Base-by-base conservation (phyloP, 2,888 invertebrate species). In the Galerucella calmariensis region DNA sequence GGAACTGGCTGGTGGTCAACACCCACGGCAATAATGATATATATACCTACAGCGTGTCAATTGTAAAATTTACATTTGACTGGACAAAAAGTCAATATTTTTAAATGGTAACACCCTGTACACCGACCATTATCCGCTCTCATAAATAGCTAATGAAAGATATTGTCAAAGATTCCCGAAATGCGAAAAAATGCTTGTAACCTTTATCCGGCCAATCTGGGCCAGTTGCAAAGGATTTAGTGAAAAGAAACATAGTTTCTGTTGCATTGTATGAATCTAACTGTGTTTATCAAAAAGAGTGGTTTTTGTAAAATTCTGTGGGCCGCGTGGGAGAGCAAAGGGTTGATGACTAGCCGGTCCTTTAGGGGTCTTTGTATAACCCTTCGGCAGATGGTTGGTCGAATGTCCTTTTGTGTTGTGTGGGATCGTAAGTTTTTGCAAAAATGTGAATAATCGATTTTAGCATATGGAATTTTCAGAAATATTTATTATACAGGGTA, bases 271-370 rank as follows among this genome's bases (percentile, higher is more conserved):
- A 41, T 41, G 35, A 1, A 41, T 41, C 8, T 41, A 46, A 44
- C 24, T 20, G 58, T 75, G 75, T 77, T 75, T 77, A 74, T 75
- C 67, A 72, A 56, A 76, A 74, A 71, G 65, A 72, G 16, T 53
- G 67, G 72, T 70, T 78, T 78, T 76, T 72, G 75, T 73, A 69
- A 73, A 76, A 73, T 69, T 75, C 65, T 67, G 75, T 67, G 75
- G 73, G 44, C 66, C 73, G 58, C 76, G 75, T 78, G 76, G 76
- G 78, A 78, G 76, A 69, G 66, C 63, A 77, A 65, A 76, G 76
- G 78, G 76, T 76, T 76, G 67, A 62, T 61, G 66, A 63, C 53
- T 48, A 44, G 53, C 41, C 67, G 35, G n/a, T 68, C 59, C 69
- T 69, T 35, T 61, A 44, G n/a, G 75, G 69, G 12, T 24, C 66